Conservation (phyloP, 2,888 invertebrate genomes). For the Andrena flavipes region DNA sequence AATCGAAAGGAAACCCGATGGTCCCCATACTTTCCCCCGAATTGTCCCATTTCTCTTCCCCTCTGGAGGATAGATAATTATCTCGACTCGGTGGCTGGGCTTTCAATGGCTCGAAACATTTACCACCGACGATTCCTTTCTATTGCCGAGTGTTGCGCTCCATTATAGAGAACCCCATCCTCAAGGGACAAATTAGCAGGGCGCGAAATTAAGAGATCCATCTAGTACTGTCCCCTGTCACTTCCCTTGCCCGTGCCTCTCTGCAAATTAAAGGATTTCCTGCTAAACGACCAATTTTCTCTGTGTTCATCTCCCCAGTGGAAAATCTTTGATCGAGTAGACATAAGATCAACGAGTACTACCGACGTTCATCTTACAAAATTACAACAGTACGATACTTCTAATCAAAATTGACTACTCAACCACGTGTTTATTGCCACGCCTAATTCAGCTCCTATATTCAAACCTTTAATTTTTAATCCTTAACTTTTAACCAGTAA, state of each 20-base stretch:
- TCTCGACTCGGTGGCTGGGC: conserved; percentile 59
- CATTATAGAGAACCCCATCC: conserved; percentile 69
- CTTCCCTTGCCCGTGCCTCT: background rate
- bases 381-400: no score
- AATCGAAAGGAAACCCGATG: conserved; percentile 34
- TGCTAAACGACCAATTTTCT: background rate
- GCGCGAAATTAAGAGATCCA: conserved; percentile 62
- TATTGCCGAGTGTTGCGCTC: conserved; percentile 75
- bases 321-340: background rate
- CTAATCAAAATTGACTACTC: no score
- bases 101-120: conserved; percentile 77
- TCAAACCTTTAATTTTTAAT: no score
- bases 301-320: background rate
- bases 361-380: no score
- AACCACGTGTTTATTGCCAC: no score
- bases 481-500: no score
- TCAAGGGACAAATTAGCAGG: conserved; percentile 67
- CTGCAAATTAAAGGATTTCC: background rate
- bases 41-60: conserved; percentile 17
- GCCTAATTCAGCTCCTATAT: no score
- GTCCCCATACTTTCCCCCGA: background rate
- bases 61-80: conserved; percentile 73
- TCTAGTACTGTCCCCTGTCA: background rate
- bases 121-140: conserved; percentile 76
- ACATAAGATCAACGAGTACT: no score